These are phyloP conservation scores for Atopsyche davidsoni DNA, from an alignment of 1,140 invertebrate genomes.

Conservation along the genomic window DNA sequence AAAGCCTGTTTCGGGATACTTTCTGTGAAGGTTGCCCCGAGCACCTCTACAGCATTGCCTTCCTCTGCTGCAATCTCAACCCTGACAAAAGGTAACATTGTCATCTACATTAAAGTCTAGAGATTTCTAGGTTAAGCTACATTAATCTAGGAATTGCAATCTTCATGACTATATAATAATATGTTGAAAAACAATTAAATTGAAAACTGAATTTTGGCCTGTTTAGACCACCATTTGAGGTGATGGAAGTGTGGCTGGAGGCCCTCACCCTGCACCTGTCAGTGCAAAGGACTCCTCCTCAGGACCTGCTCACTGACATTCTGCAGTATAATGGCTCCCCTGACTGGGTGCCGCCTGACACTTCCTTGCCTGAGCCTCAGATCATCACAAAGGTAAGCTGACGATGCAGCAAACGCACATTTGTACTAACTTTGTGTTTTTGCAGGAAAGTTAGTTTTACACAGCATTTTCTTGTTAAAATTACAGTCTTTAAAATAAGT, in stretches of 20 bases:
- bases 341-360: slow-evolving; percentile 7
- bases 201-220: too few species aligned
- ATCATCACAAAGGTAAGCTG: too few species aligned
- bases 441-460: too few species aligned
- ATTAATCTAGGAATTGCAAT: too few species aligned
- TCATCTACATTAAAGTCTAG: not conserved
- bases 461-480: too few species aligned
- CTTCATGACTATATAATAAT: too few species aligned
- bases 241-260: slow-evolving; percentile 79
- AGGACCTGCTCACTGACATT: slow-evolving; percentile 69
- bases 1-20: slow-evolving; percentile 77
- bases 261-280: slow-evolving; percentile 66
- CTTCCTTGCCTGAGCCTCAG: too few species aligned
- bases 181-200: slow-evolving; percentile 11
- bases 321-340: slow-evolving; percentile 56
- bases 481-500: too few species aligned
- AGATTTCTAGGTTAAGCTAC: not conserved
- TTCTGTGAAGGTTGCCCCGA: slow-evolving; percentile 85
- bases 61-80: slow-evolving; percentile 82
- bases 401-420: too few species aligned
- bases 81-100: slow-evolving; percentile 66
- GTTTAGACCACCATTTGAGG: slow-evolving; percentile 75
- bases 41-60: slow-evolving; percentile 80
- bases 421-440: too few species aligned
- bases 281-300: slow-evolving; percentile 55